Evolutionary conservation across 2,797 vertebrate genomes (phyloP), one percentile per base, ranked within the genome.

Genomic region (Vultur gryphus): DNA sequence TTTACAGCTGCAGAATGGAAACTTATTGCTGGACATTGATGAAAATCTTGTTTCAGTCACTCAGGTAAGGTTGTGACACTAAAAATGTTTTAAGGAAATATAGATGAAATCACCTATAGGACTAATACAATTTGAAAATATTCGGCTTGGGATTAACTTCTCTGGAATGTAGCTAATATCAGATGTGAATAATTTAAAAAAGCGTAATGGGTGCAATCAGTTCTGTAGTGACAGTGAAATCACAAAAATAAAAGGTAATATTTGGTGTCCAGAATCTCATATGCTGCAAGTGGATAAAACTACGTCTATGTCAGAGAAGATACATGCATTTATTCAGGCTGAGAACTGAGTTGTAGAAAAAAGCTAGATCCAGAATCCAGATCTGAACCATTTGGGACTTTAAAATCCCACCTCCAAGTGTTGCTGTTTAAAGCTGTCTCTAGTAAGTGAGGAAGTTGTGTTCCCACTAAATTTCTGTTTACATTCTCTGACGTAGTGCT

Each of bases 1-100:
- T 97, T 98, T 99, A 89, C 98, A 98, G 97, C 99, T 99, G 96
- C 97, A 99, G 98, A 99, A 98, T 97, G 97, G 98, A 97, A 98
- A 97, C 96, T 95, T 97, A 94, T 98, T 98, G 66, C 49, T 97
- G 97, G 97, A 98, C 94, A 98, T 98, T 97, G 98, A 98, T 95
- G 98, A 98, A 96, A 98, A 97, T 97, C 97, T 98, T 97, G 98
- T 93, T 97, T 98, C 97, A 97, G 91, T 96, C 95, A 95, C 97
- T 37, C 98, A 98, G 98, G 98, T 98, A 98, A 99, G 98, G 90
- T 79, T 84, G 92, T 78, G 18, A 87, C 82, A 59, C 77, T 95
- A 81, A 89, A 94, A 94, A 81, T 94, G 48, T 84, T 95, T 88
- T 96, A 95, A 96, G 85, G 90, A 95, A 94, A 93, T 79, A 54